Evolutionary conservation across 2,113 vertebrate genomes (phyloP), one percentile per base, ranked within the genome.

Genomic region (Tetrao urogallus): DNA sequence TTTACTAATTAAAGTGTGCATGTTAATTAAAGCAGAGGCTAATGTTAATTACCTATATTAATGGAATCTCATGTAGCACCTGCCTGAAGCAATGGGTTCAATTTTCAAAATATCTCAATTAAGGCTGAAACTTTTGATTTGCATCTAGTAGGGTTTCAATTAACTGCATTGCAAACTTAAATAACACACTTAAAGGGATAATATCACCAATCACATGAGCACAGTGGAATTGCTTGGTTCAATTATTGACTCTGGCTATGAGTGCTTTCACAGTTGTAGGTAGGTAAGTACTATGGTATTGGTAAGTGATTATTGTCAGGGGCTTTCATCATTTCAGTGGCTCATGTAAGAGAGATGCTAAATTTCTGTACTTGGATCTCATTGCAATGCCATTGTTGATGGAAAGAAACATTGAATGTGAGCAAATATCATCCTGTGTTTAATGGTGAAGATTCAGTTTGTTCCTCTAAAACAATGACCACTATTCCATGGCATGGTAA

Each of bases 11-110:
- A 99, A 98, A 98, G 98, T 98, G 98, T 98, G 98, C 98, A 98
- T 99, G 98, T 99, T 99, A 99, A 99, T 99, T 99, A 99, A 98
- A 98, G 98, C 98, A 98, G 98, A 98, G 98, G 98, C 98, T 99
- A 99, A 98, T 99, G 98, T 98, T 99, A 99, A 99, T 99, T 99
- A 98, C 98, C 98, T 99, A 98, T 99, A 99, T 98, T 99, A 99
- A 99, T 99, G 98, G 98, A 98, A 98, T 99, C 98, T 98, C 98
- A 97, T 98, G 98, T 98, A 99, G 98, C 98, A 99, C 98, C 98
- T 99, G 98, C 98, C 98, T 98, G 98, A 98, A 98, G 98, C 98
- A 97, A 98, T 98, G 98, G 98, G 98, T 98, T 98, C 98, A 97
- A 98, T 98, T 98, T 99, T 98, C 98, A 98, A 98, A 98, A 99